These are phyloP conservation scores for Elymnias hypermnestra DNA, from an alignment of 1,140 invertebrate species.

Conservation along the genomic window DNA sequence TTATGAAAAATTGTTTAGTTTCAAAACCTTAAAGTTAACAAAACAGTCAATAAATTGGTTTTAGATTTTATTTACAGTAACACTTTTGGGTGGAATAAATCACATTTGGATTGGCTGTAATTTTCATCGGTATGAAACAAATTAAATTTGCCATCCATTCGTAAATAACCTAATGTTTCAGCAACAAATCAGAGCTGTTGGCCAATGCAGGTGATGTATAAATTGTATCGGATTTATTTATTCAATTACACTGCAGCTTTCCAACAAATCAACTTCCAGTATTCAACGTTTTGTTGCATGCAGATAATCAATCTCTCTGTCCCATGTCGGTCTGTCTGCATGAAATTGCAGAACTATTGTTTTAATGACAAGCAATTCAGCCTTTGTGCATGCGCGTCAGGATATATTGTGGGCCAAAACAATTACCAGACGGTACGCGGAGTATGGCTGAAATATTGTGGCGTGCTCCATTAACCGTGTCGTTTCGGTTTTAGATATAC, in stretches of 20 bases:
- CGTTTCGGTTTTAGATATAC: neutral
- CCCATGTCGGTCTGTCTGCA: slow-evolving; percentile 25
- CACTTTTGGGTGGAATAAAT: too few relatives aligned
- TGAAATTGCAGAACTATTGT: slow-evolving; percentile 29
- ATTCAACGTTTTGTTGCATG: slow-evolving; percentile 28
- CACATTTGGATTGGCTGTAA: too few relatives aligned
- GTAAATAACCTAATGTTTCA: slow-evolving; percentile 6
- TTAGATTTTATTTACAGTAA: too few relatives aligned
- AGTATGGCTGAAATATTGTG: slow-evolving; percentile 12
- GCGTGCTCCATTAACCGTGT: neutral
- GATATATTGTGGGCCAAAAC: slow-evolving; percentile 26
- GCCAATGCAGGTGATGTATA: slow-evolving; percentile 17
- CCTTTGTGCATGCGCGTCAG: slow-evolving; percentile 20
- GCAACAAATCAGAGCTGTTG: too few relatives aligned
- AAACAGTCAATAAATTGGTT: too few relatives aligned
- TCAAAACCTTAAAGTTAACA: too few relatives aligned
- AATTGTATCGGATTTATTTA: slow-evolving; percentile 30
- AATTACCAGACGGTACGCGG: slow-evolving; percentile 16
- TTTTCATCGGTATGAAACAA: too few relatives aligned
- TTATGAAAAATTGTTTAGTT: too few relatives aligned
- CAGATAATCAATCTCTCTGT: slow-evolving; percentile 32
- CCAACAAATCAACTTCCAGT: slow-evolving; percentile 34
- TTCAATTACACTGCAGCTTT: slow-evolving; percentile 32
- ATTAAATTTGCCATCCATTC: too few relatives aligned
- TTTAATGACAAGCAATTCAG: slow-evolving; percentile 30